phyloP scores from a whole-genome alignment of 2,888 invertebrate genomes.

The Laothoe populi region DNA sequence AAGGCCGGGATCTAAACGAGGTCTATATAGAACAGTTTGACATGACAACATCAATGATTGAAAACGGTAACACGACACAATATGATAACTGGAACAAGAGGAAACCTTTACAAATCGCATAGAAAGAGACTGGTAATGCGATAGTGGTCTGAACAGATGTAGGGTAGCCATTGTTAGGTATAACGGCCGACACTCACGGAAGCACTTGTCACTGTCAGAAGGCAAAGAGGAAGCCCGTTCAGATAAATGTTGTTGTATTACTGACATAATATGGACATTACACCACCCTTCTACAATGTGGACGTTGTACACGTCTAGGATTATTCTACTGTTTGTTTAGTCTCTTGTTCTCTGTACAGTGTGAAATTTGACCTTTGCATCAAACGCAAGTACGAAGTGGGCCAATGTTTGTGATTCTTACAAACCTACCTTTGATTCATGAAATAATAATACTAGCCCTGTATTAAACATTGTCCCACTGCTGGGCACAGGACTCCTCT shows the following conservation, averaged over 20 bases:
- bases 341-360: not conserved
- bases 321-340: not conserved
- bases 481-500: too few species aligned
- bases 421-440: too few species aligned
- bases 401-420: not conserved
- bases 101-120: slow-evolving; percentile 76
- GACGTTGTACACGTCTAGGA: not conserved
- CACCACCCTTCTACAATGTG: slow-evolving; percentile 36
- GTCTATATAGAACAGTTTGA: slow-evolving; percentile 35
- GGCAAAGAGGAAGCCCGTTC: slow-evolving; percentile 54
- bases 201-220: slow-evolving; percentile 76
- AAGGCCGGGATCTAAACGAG: slow-evolving; percentile 37
- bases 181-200: slow-evolving; percentile 76
- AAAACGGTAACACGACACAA: slow-evolving; percentile 62
- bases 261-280: slow-evolving; percentile 41
- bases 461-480: too few species aligned
- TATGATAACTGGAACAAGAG: slow-evolving; percentile 64
- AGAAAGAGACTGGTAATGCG: slow-evolving; percentile 66
- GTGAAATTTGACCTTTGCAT: not conserved
- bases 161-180: slow-evolving; percentile 71
- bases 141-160: slow-evolving; percentile 67
- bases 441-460: too few species aligned
- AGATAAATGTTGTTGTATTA: slow-evolving; percentile 69
- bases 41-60: slow-evolving; percentile 52
- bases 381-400: not conserved